Base-by-base conservation (phyloP, 2,797 vertebrate genomes). In the Cyprinodon diabolis region DNA sequence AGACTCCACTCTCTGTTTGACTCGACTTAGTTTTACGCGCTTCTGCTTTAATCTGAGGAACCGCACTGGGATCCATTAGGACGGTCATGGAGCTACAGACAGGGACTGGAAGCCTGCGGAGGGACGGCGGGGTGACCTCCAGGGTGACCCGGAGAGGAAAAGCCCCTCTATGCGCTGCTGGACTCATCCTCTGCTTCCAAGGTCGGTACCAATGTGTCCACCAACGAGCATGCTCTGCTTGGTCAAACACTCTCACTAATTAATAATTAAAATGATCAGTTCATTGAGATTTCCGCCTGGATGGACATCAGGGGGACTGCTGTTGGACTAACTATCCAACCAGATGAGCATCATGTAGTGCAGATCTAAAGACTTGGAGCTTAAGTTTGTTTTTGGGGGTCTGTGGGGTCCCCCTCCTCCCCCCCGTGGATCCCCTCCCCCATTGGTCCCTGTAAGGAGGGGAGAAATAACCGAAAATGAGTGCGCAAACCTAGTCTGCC, bases 111-210 rank as follows among this genome's bases (percentile, higher is more conserved):
- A 74, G 19, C 48, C 84, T 66, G 76, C 86, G 79, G 84, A 75
- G 80, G 69, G 70, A 67, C 51, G 69, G 74, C 67, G 65, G 69
- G 35, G 85, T 67, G 11, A 86, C 55, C 69, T 88, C 86, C 73
- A 55, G 81, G 40, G 81, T n/a, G 78, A 77, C 4, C 2, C 57
- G 7, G 66, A 60, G 78, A 78, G 86, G 82, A 23, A 87, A 25
- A 70, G 4, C 74, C 35, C 71, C 84, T 68, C 48, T 90, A 56
- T 81, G 60, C 69, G 72, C 81, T 6, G 11, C 87, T 58, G 84
- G 72, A 77, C 11, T 95, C 5, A 17, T 95, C 6, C 14, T 95
- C 80, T 92, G 73, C 86, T 72, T 92, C 43, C 89, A 93, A 92
- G 94, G 95, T 95, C 45, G 75, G 94, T 82, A 66, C 19, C 54